phyloP scores from a whole-genome alignment of 2,888 invertebrate species.

The Watsonalla cultraria region DNA sequence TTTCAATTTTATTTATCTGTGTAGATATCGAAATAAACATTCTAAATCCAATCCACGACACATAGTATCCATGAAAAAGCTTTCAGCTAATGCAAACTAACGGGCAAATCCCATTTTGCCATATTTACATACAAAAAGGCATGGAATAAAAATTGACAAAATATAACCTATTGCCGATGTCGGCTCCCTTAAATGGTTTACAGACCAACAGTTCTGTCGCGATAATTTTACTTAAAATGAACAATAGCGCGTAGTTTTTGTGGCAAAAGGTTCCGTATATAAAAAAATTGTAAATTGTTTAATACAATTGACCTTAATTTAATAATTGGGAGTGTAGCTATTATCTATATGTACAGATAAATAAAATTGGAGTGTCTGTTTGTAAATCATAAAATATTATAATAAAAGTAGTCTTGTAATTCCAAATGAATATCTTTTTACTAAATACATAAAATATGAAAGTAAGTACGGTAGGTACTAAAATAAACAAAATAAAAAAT shows the following conservation, averaged over 20 bases:
- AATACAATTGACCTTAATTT: too few relatives aligned
- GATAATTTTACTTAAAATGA: slow-evolving; percentile 23
- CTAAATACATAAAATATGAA: too few relatives aligned
- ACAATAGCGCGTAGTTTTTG: not conserved
- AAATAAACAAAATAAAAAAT: too few relatives aligned
- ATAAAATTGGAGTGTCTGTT: too few relatives aligned
- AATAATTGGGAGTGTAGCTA: too few relatives aligned
- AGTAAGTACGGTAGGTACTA: too few relatives aligned
- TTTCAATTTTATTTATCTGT: too few relatives aligned
- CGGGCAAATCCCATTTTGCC: not conserved
- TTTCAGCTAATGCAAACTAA: slow-evolving; percentile 1
- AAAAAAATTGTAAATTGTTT: not conserved
- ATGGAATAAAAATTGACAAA: slow-evolving; percentile 5
- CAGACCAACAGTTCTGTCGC: slow-evolving; percentile 22
- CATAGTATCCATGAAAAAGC: not conserved
- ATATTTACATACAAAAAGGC: not conserved
- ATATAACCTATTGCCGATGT: slow-evolving; percentile 17
- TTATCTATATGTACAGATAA: too few relatives aligned
- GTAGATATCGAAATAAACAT: too few relatives aligned
- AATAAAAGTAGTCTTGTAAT: too few relatives aligned
- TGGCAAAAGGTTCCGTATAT: not conserved
- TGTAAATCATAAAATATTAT: too few relatives aligned
- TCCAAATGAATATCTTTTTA: too few relatives aligned
- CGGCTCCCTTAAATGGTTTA: slow-evolving; percentile 17
- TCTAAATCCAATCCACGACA: not conserved